phyloP scores from a whole-genome alignment of 2,113 vertebrate species.

The Megaceryle torquata region DNA sequence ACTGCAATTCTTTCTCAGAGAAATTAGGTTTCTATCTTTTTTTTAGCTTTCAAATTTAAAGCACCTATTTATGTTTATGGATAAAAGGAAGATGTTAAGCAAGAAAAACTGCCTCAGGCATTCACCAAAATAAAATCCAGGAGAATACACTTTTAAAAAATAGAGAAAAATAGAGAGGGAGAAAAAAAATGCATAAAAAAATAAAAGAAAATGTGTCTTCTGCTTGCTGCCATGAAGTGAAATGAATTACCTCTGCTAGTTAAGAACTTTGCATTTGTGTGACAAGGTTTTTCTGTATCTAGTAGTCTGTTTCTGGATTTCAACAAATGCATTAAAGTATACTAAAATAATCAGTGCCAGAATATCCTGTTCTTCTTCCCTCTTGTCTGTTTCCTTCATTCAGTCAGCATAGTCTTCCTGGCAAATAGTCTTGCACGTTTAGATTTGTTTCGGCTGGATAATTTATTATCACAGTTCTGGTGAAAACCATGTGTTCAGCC shows the following conservation, averaged over 20 bases:
- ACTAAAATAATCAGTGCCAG: background rate
- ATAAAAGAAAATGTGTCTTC: background rate
- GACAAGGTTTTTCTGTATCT: background rate
- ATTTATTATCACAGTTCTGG: background rate
- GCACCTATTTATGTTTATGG: background rate
- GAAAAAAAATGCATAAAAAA: background rate
- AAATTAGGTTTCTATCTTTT: slow-evolving; percentile 29
- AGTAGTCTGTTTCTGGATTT: background rate
- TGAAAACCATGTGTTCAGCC: background rate
- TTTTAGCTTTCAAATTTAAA: slow-evolving; percentile 20
- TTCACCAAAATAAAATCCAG: background rate
- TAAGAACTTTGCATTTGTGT: background rate
- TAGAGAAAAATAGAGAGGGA: background rate
- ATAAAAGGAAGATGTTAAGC: background rate
- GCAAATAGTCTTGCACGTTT: background rate
- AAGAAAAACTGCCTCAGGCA: background rate
- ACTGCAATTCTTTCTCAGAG: slow-evolving; percentile 15
- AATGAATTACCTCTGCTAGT: background rate
- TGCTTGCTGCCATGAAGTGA: background rate
- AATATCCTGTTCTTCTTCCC: background rate
- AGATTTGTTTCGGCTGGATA: background rate
- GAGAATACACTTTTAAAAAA: background rate
- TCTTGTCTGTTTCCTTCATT: background rate
- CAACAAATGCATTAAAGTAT: background rate
- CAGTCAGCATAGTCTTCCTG: background rate